phyloP scores from a whole-genome alignment of 64 coral and sea anemone species.

The Stylophora pistillata region DNA sequence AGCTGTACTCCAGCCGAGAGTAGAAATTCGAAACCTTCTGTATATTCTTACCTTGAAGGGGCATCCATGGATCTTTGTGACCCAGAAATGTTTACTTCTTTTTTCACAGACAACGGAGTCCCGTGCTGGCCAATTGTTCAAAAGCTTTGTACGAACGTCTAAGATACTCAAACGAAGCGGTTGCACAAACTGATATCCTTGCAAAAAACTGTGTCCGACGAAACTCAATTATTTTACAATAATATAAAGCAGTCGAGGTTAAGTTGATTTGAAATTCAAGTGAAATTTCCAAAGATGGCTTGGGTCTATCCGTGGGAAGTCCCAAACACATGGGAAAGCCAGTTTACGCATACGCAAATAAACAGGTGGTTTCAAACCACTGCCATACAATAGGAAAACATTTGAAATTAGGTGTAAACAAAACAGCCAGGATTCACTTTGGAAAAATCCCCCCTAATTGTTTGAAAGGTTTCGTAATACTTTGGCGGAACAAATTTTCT shows the following conservation, averaged over 20 bases:
- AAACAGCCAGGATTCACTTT: neutral
- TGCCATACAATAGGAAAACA: conserved; percentile 23
- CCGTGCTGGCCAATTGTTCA: neutral
- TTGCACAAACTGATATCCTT: neutral
- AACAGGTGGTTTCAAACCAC: conserved; percentile 50
- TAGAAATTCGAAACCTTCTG: neutral
- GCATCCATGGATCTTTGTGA: neutral
- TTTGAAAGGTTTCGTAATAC: no score
- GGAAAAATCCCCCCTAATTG: neutral
- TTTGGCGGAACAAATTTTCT: no score
- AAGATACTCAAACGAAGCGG: neutral
- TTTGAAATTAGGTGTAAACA: conserved; percentile 17
- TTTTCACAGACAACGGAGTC: neutral
- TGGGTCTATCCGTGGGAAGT: conserved; percentile 11
- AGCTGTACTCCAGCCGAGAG: neutral
- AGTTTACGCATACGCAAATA: conserved; percentile 17
- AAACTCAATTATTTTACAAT: neutral
- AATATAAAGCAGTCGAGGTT: neutral
- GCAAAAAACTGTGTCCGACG: neutral
- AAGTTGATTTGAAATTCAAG: neutral
- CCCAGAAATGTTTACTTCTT: conserved; percentile 8
- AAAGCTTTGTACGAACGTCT: neutral
- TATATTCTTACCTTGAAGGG: conserved; percentile 7
- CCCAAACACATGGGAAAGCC: neutral
- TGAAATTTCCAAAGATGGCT: conserved; percentile 9